Conservation (phyloP, 2,113 vertebrate species). For the Nansenia antarctica region DNA sequence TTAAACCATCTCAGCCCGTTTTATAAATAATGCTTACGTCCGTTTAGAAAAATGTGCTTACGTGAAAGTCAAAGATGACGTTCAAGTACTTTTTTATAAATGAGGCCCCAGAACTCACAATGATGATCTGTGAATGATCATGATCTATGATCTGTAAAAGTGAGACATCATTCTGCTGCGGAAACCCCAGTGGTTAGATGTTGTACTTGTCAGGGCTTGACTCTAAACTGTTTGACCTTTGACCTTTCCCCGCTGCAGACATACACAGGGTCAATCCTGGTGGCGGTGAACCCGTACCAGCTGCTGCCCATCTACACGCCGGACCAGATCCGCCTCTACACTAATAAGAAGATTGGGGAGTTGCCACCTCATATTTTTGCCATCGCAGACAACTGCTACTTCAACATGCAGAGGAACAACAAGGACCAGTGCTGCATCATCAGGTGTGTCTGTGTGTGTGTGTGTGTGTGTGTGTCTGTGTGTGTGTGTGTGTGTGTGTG, state of each 20-base stretch:
- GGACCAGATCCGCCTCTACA: slow-evolving; percentile 95
- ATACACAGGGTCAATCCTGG: slow-evolving; percentile 94
- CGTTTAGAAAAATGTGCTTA: too few relatives aligned
- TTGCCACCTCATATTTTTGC: slow-evolving; percentile 98
- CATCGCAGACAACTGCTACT: slow-evolving; percentile 98
- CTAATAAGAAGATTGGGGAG: slow-evolving; percentile 98
- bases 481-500: background rate
- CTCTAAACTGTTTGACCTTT: background rate
- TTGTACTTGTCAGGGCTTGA: background rate
- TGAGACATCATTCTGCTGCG: background rate
- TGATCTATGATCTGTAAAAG: too few relatives aligned
- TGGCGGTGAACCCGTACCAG: slow-evolving; percentile 98
- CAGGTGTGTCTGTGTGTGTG: slow-evolving; percentile 74
- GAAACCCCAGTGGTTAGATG: background rate
- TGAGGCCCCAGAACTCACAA: too few relatives aligned
- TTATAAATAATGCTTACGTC: too few relatives aligned
- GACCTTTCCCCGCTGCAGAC: slow-evolving; percentile 77
- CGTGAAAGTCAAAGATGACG: too few relatives aligned
- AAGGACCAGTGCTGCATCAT: slow-evolving; percentile 98
- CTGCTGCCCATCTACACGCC: slow-evolving; percentile 95
- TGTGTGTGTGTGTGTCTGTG: background rate
- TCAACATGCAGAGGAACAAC: slow-evolving; percentile 97
- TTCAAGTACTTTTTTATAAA: too few relatives aligned
- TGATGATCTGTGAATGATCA: too few relatives aligned
- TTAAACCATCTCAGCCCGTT: too few relatives aligned